Evolutionary conservation across 92 coral and sea anemone genomes (phyloP), one percentile per base, ranked within the genome.

Genomic region (Paramuricea clavata): DNA sequence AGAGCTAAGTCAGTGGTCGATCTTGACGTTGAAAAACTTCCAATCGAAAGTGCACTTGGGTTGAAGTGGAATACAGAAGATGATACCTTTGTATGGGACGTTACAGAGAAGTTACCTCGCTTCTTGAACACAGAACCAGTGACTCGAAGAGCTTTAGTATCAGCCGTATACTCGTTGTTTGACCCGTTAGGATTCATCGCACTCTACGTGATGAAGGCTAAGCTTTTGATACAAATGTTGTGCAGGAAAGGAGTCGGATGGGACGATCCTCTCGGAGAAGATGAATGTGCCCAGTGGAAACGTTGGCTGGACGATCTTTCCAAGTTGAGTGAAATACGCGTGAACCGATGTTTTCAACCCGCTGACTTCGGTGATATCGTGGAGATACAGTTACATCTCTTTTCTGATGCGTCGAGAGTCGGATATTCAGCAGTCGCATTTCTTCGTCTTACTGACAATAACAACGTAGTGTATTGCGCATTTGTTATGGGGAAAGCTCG

Each of bases 261-360:
- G 93, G 90, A 90, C 36, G 87, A 69, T 5, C 86, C 85, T 6
- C 36, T 84, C 10, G 33, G 26, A 67, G 85, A 84, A 23, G 54
- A 28, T 9, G 92, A 89, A 27, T 16, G 71, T 0, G 30, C 42
- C 36, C 85, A 78, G 67, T 89, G 93, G 90, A 22, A 11, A 23
- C 75, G 83, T 12, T 90, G 93, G 93, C 43, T 56, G 64, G 87
- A 78, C 7, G 89, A 90, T 35, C 87, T 86, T 10, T 23, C 69
- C 1, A 85, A 80, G 56, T 81, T 89, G 34, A 5, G 11, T 28
- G 82, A 78, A 25, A 42, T 89, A 5, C 17, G 60, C 12, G 72
- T 89, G 8, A 89, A 85, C 3, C 83, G 89, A 26, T 89, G 92
- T 57, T 79, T 89, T 60, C 78, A 78, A 42, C 92, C 89, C 1